Percentiles rank a stretch among this genome's conserved stretches.
Conservation (phyloP, 1,140 invertebrate species). For the Drosophila arawakana region DNA sequence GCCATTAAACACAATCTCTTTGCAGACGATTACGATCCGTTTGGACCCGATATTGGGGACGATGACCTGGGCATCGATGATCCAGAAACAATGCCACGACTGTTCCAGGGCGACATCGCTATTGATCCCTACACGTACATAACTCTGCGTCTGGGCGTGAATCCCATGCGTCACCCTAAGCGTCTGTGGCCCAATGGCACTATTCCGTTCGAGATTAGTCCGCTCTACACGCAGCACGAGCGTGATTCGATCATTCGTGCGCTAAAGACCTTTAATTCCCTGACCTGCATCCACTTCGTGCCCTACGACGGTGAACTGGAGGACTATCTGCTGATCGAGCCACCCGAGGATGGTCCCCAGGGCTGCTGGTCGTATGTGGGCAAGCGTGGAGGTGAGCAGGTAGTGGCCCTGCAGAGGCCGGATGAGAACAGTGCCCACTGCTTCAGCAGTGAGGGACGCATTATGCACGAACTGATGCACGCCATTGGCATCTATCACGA, state of each 20-base stretch:
- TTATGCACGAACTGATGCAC: constrained; percentile 94
- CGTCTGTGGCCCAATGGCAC: constrained; percentile 89
- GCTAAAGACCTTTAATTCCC: constrained; percentile 88
- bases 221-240: constrained; percentile 86
- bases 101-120: constrained; percentile 90
- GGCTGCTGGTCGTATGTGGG: constrained; percentile 94
- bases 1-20: neutral
- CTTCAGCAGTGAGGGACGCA: constrained; percentile 88
- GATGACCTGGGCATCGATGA: constrained; percentile 85
- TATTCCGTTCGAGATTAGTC: constrained; percentile 89
- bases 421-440: constrained; percentile 88
- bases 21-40: constrained; percentile 69
- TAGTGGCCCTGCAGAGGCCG: constrained; percentile 85
- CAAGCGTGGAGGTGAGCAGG: constrained; percentile 86
- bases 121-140: constrained; percentile 85
- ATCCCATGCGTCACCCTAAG: constrained; percentile 86
- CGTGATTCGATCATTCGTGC: constrained; percentile 86
- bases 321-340: constrained; percentile 89
- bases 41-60: constrained; percentile 63
- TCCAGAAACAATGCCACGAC: constrained; percentile 88
- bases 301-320: constrained; percentile 87
- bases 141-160: constrained; percentile 88
- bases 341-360: constrained; percentile 88
- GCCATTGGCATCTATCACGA: constrained; percentile 94
- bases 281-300: constrained; percentile 90